Base-by-base conservation (phyloP, 35 echinoderm and acorn worm species). In the Patiria miniata region DNA sequence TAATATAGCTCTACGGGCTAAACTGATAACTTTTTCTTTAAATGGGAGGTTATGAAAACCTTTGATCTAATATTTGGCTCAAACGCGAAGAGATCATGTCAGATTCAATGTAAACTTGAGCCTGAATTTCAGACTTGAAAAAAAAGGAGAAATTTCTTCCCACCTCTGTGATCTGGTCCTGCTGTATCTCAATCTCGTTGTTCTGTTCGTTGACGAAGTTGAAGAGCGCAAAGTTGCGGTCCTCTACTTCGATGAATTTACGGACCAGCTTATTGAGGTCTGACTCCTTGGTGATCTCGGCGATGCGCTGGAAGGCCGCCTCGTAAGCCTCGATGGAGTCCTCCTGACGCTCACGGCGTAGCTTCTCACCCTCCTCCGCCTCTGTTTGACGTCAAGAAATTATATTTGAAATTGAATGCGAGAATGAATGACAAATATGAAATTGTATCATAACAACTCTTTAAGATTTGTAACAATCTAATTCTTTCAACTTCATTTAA, bases 181-280 rank as follows among this genome's bases (percentile, higher is more conserved):
- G 89, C 7, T 94, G 86, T n/a, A 85, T 33, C 80, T 99, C 96
- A 53, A 99, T 91, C 81, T 95, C 91, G 76, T 99, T 99, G 77
- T 99, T 99, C 92, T 99, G 91, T 79, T 99, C 96, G 29, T 99
- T 99, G 40, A 99, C 89, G 37, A 92, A 99, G 90, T 99, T 99
- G 83, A 99, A 99, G 42, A 99, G 96, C 50, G 96, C 96, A 90
- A 99, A 99, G 93, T 99, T 99, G 0, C 96, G 55, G 51, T 99
- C 96, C 76, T 99, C 96, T 1, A 94, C 93, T 44, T 99, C 92
- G 18, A 99, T 92, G 57, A 99, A 99, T 40, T 99, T 99, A 51
- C 94, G 61, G 58, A 99, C 96, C 14, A 99, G 76, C 32, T 92
- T 91, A 50, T 91, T 86, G 36, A 99, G 89, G 81, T 95, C 93